Conservation (phyloP, 2,113 vertebrate species). For the Garra rufa region DNA sequence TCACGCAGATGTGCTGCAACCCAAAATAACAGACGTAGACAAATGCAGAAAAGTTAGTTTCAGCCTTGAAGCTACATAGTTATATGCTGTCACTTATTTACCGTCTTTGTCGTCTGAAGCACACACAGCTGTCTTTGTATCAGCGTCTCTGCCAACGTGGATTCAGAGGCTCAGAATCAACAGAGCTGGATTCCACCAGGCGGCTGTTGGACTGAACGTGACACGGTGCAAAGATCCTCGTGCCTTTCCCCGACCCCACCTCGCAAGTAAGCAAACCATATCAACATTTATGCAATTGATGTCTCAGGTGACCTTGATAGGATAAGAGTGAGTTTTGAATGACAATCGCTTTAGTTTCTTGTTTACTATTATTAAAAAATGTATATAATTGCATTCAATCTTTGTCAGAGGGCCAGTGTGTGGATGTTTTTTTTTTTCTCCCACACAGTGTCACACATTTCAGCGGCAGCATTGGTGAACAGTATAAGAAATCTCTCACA, state of each 20-base stretch:
- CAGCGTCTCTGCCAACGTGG: not conserved
- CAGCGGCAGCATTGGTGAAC: not conserved
- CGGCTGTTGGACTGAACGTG: not conserved
- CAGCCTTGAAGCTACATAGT: not conserved
- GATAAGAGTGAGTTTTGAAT: not conserved
- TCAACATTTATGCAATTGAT: not conserved
- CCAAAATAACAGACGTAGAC: not conserved
- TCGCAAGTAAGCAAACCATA: not conserved
- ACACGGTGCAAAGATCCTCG: not conserved
- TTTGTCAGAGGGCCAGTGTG: not conserved
- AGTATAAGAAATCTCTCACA: not conserved
- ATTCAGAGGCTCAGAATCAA: constrained; percentile 18
- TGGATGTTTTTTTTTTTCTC: not conserved
- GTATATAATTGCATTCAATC: not conserved
- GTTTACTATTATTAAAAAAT: not conserved
- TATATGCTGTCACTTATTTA: not conserved
- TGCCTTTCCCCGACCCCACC: not conserved
- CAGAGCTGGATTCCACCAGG: constrained; percentile 13
- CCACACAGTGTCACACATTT: not conserved
- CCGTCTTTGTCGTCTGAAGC: not conserved
- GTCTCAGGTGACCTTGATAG: not conserved
- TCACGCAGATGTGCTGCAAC: not conserved
- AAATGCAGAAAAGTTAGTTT: not conserved
- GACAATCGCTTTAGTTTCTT: not conserved
- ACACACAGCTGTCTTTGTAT: not conserved